Percentiles rank a stretch among this genome's conserved stretches.
Evolutionary conservation across 2,113 vertebrate genomes (phyloP).

Genomic region (Alligator sinensis): DNA sequence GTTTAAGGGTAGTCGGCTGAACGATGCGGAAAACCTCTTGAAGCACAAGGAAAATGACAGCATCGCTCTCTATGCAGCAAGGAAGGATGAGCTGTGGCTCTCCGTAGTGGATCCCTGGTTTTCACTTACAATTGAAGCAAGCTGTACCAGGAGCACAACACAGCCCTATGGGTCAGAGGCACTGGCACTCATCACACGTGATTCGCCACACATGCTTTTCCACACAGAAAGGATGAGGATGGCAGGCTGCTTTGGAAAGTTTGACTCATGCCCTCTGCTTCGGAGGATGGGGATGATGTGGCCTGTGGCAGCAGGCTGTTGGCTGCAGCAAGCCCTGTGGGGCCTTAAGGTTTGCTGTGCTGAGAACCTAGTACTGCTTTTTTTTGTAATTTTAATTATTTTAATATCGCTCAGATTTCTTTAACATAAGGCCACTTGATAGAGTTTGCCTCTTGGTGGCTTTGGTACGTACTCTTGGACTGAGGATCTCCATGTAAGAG

Average conservation of each 20-base stretch:
- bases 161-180: not conserved
- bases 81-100: constrained; percentile 76
- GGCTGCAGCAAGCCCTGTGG: not conserved
- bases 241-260: not conserved
- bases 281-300: not conserved
- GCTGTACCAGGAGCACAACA: not conserved
- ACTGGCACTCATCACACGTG: not conserved
- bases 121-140: not conserved
- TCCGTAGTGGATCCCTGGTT: rapidly evolving
- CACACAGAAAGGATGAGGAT: not conserved
- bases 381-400: too few species aligned
- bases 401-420: too few species aligned
- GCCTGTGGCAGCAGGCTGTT: not conserved
- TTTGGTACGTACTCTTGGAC: too few species aligned
- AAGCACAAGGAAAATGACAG: constrained; percentile 90
- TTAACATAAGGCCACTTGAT: too few species aligned
- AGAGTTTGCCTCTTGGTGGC: too few species aligned
- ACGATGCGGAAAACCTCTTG: constrained; percentile 95
- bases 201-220: not conserved
- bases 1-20: constrained; percentile 92
- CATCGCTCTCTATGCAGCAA: constrained; percentile 91
- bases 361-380: not conserved
- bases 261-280: not conserved
- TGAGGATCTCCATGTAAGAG: too few species aligned
- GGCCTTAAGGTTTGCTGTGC: not conserved